Evolutionary conservation across 2,113 vertebrate genomes (phyloP), one percentile per base, ranked within the genome.

Genomic region (Hippocampus abdominalis): DNA sequence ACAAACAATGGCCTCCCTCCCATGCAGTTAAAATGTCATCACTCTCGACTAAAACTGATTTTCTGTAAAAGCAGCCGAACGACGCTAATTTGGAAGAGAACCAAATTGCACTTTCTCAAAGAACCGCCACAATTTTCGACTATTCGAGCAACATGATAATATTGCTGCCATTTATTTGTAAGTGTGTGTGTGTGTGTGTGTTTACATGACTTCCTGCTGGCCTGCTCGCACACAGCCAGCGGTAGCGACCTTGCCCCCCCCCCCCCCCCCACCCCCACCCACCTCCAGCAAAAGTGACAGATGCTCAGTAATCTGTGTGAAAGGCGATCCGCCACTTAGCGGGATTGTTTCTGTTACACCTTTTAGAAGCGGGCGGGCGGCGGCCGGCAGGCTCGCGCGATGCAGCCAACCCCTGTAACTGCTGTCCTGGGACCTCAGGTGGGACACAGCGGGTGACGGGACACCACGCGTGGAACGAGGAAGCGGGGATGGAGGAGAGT

Each of bases 311-410:
- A 90, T 91, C 90, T 90, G 85, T 87, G 87, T 91, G 89, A 91
- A 90, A 91, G 90, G 87, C 81, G 87, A 90, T 90, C 85, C 78
- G 76, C 83, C 89, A 89, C 88, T 90, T 89, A 89, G 88, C 86
- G 84, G 86, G 86, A 91, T 90, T 90, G 89, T 91, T 89, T 91
- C 89, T 91, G 87, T 91, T 89, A 81, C 90, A 91, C 87, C 89
- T 89, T 84, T 82, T 87, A 89, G 84, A 89, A 85, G 81, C 86
- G n/a, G n/a, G n/a, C n/a, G n/a, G n/a, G n/a, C n/a, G 80, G 74
- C 84, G 78, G 80, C 71, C 77, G 77, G 73, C 81, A 77, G 81
- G 83, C 71, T 86, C 81, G 78, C 81, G 84, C 80, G 76, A 81
- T 86, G 81, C 88, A 84, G 76, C 83, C 82, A 42, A 82, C 87